Evolutionary conservation across 2,113 vertebrate species (phyloP).

Genomic region (Patagioenas fasciata): DNA sequence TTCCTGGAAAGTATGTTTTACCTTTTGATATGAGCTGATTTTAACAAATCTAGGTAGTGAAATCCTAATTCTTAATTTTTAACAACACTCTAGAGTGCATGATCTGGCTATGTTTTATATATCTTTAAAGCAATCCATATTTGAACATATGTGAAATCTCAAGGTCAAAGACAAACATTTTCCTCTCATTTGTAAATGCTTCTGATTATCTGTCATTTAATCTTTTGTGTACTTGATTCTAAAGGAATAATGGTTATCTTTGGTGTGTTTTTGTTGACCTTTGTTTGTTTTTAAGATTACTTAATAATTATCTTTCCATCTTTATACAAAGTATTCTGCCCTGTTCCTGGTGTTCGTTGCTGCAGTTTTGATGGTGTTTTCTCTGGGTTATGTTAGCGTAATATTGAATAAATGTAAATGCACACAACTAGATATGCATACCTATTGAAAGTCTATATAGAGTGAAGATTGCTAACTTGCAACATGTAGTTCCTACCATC

Average conservation of each 20-base stretch:
- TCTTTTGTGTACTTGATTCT: background rate
- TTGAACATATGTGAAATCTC: background rate
- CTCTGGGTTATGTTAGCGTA: background rate
- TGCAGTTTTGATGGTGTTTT: background rate
- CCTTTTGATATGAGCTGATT: background rate
- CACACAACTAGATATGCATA: background rate
- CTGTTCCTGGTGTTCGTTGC: background rate
- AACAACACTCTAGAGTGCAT: background rate
- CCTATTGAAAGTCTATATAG: background rate
- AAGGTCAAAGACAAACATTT: background rate
- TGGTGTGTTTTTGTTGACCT: rapidly evolving
- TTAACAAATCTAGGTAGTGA: background rate
- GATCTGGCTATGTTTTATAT: background rate
- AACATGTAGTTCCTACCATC: background rate
- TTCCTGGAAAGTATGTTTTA: background rate
- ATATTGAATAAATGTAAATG: background rate
- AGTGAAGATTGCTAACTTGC: background rate
- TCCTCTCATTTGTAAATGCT: background rate
- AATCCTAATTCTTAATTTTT: background rate
- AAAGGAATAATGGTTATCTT: background rate
- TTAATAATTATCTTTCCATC: background rate
- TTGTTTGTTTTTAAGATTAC: background rate
- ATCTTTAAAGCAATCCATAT: background rate
- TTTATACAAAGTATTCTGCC: background rate
- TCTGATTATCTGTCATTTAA: background rate